phyloP scores from a whole-genome alignment of 2,797 vertebrate genomes.

The Myiotriccus ornatus region DNA sequence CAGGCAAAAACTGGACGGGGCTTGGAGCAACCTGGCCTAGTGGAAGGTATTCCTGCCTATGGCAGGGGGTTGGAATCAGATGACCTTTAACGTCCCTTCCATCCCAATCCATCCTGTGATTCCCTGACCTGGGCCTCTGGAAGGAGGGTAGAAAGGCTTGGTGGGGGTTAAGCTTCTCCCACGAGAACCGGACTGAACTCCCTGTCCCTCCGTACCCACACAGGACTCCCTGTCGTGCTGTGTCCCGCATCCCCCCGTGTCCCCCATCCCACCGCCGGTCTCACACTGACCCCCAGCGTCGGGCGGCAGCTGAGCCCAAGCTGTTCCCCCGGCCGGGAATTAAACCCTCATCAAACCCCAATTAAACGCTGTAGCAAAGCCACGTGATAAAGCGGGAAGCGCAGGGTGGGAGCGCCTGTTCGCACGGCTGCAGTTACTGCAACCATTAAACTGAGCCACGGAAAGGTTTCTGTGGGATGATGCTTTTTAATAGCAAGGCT shows the following conservation, averaged over 20 bases:
- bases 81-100: neutral
- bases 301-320: neutral
- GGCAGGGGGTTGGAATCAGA: neutral
- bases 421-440: neutral
- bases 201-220: neutral
- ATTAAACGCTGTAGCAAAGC: neutral
- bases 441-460: neutral
- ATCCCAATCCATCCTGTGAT: neutral
- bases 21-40: neutral
- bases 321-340: neutral
- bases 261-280: neutral
- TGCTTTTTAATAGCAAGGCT: neutral
- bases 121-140: neutral
- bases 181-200: neutral
- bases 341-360: neutral
- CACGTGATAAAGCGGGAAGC: neutral
- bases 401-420: neutral
- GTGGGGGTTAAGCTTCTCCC: neutral
- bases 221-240: neutral
- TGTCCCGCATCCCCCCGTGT: neutral
- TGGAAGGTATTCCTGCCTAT: neutral
- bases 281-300: constrained; percentile 34
- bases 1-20: neutral
- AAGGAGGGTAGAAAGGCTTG: neutral
- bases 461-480: neutral